Evolutionary conservation across 2,888 invertebrate genomes (phyloP).

Genomic region (Metopia argyrocephala): DNA sequence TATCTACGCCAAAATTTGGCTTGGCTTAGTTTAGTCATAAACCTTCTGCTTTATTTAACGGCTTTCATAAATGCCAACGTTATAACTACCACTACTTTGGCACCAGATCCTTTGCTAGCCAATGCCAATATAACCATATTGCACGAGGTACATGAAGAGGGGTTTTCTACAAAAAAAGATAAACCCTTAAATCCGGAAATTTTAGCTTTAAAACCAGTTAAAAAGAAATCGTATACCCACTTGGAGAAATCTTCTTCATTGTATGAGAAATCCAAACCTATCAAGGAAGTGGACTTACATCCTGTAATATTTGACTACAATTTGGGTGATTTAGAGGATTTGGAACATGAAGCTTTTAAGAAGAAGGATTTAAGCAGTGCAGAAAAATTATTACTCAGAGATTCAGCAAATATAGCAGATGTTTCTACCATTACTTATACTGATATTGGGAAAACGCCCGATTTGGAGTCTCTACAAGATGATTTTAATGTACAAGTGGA

Average conservation of each 20-base stretch:
- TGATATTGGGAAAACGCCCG: slow-evolving; percentile 61
- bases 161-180: slow-evolving; percentile 64
- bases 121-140: slow-evolving; percentile 72
- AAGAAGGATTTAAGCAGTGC: slow-evolving; percentile 75
- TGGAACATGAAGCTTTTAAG: slow-evolving; percentile 74
- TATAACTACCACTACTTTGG: slow-evolving; percentile 25
- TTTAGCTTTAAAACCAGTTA: slow-evolving; percentile 71
- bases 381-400: slow-evolving; percentile 72
- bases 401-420: slow-evolving; percentile 62
- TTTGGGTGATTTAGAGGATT: slow-evolving; percentile 76
- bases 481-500: slow-evolving; percentile 58
- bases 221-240: slow-evolving; percentile 73
- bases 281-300: slow-evolving; percentile 75
- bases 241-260: slow-evolving; percentile 70
- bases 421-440: slow-evolving; percentile 54
- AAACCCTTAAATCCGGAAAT: slow-evolving; percentile 73
- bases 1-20: not conserved
- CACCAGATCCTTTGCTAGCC: slow-evolving; percentile 36
- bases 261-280: slow-evolving; percentile 71
- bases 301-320: slow-evolving; percentile 77
- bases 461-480: slow-evolving; percentile 54
- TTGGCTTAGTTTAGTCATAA: slow-evolving; percentile 21
- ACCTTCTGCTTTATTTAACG: slow-evolving; percentile 26
- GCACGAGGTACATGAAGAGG: slow-evolving; percentile 70
- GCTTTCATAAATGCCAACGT: not conserved